Evolutionary conservation across 1,140 invertebrate species (phyloP).

Genomic region (Maconellicoccus hirsutus): DNA sequence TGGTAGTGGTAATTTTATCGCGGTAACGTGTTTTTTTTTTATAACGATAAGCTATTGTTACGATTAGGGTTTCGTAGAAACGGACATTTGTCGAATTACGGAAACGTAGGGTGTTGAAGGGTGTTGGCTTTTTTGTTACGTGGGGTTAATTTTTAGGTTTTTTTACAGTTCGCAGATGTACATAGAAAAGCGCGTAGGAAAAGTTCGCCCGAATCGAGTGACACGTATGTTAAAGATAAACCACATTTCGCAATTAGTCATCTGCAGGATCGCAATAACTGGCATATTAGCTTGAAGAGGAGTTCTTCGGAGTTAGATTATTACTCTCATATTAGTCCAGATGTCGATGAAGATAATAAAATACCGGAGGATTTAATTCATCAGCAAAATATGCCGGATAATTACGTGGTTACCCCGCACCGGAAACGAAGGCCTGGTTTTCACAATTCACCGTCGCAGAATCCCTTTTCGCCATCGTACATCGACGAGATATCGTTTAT

Average conservation of each 20-base stretch:
- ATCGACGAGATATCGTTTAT: conserved; percentile 44
- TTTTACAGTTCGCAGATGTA: conserved; percentile 23
- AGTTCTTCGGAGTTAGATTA: conserved; percentile 8
- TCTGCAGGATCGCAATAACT: not conserved
- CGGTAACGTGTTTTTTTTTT: not conserved
- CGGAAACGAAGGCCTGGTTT: conserved; percentile 69
- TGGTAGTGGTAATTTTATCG: not conserved
- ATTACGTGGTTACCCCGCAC: conserved; percentile 70
- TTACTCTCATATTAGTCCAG: conserved; percentile 11
- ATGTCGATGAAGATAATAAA: conserved; percentile 32
- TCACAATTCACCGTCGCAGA: conserved; percentile 70
- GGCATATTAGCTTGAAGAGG: conserved; percentile 10
- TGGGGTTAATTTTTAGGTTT: not conserved
- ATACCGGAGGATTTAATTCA: conserved; percentile 39
- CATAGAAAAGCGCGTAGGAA: conserved; percentile 24
- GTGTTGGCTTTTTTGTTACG: no score
- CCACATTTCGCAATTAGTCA: not conserved
- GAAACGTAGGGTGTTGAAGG: no score
- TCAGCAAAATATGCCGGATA: conserved; percentile 37
- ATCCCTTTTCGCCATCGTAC: conserved; percentile 59
- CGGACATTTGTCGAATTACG: no score
- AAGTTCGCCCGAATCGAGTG: conserved; percentile 23
- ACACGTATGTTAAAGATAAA: conserved; percentile 6
- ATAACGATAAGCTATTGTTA: not conserved
- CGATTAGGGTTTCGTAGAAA: not conserved